Percentiles rank a stretch among this genome's conserved stretches.
These are phyloP conservation scores for Holothuria glaberrima DNA, from an alignment of 35 echinoderm and acorn worm species.

Conservation along the genomic window DNA sequence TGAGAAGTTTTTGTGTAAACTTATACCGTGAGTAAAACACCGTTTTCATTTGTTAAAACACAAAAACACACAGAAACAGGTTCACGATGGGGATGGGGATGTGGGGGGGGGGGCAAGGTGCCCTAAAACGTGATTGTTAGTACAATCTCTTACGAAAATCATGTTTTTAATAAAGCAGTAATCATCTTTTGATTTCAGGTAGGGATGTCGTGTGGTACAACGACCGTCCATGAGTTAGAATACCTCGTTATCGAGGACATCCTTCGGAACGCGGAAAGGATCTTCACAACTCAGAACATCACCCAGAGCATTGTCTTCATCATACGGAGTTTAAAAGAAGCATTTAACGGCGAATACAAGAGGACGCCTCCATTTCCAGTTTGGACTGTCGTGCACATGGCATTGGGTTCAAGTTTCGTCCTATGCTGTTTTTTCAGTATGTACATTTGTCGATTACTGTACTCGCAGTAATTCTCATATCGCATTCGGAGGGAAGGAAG, in stretches of 20 bases:
- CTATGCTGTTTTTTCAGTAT: constrained; percentile 53
- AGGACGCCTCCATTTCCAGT: constrained; percentile 43
- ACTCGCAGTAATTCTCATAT: constrained; percentile 16
- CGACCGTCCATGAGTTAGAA: neutral
- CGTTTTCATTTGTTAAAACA: too few relatives aligned
- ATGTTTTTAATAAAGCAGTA: neutral
- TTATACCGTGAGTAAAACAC: too few relatives aligned
- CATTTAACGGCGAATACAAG: constrained; percentile 22
- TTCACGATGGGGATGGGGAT: too few relatives aligned
- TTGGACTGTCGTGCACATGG: constrained; percentile 49
- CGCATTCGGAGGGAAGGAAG: too few relatives aligned
- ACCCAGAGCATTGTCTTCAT: neutral
- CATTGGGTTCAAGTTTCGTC: constrained; percentile 19
- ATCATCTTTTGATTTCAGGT: constrained; percentile 29
- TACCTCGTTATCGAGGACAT: constrained; percentile 22
- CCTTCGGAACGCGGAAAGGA: neutral
- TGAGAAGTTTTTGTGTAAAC: too few relatives aligned
- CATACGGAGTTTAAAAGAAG: constrained; percentile 19
- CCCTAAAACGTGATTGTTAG: too few relatives aligned
- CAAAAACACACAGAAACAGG: too few relatives aligned
- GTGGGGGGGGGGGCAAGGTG: too few relatives aligned
- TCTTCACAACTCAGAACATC: constrained; percentile 14
- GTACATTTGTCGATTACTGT: constrained; percentile 38
- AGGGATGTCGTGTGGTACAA: constrained; percentile 23
- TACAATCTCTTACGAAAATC: too few relatives aligned